Percentiles rank a stretch among this genome's conserved stretches.
Conservation (phyloP, 1,140 invertebrate species). For the Centruroides sculpturatus region DNA sequence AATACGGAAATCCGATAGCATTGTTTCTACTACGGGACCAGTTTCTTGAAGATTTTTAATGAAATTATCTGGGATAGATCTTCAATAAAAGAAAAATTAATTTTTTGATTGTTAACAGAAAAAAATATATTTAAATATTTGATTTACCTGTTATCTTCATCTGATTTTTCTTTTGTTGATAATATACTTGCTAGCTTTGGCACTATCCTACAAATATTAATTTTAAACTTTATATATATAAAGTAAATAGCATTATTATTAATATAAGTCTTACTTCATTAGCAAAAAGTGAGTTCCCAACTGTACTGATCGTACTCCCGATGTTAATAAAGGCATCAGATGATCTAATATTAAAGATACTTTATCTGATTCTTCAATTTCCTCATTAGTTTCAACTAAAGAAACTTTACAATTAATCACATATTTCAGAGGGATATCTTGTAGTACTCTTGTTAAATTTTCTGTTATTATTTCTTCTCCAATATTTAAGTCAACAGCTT, state of each 20-base stretch:
- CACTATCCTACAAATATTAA: neutral
- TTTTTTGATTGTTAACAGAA: neutral
- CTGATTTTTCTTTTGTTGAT: neutral
- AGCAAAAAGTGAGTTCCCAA: conserved; percentile 23
- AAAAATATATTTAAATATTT: too few relatives aligned
- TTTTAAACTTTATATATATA: neutral
- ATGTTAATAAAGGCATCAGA: conserved; percentile 25
- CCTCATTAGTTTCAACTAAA: too few relatives aligned
- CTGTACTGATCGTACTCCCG: conserved; percentile 21
- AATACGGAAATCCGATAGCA: conserved; percentile 22
- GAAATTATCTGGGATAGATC: conserved; percentile 12
- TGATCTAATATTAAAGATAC: too few relatives aligned
- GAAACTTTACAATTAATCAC: too few relatives aligned
- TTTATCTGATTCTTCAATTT: too few relatives aligned
- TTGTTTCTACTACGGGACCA: conserved; percentile 14
- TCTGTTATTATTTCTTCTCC: too few relatives aligned
- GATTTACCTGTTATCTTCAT: neutral
- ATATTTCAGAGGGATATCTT: too few relatives aligned
- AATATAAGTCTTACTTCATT: conserved; percentile 1
- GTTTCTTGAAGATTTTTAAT: conserved; percentile 13
- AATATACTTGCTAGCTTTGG: neutral
- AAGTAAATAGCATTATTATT: neutral
- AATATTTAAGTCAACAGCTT: too few relatives aligned
- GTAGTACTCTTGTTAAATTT: too few relatives aligned
- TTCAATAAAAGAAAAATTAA: neutral